Conservation (phyloP, 2,888 invertebrate species). For the Stenolophus ochropezus region DNA sequence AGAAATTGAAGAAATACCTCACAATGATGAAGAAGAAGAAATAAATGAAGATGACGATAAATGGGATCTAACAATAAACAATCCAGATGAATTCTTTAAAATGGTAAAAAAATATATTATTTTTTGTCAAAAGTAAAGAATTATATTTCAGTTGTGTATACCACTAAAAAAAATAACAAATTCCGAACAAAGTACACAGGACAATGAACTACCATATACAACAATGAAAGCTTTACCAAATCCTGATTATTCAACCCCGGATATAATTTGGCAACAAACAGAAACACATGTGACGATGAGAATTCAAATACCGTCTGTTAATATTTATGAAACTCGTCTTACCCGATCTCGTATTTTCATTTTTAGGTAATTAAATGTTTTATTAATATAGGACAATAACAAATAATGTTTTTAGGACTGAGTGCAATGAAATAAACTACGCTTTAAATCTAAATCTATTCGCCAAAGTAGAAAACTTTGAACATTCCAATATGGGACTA, state of each 20-base stretch:
- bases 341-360: conserved; percentile 66
- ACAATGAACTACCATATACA: not conserved
- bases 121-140: too few relatives aligned
- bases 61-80: conserved; percentile 61
- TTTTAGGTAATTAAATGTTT: conserved; percentile 67
- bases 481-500: conserved; percentile 66
- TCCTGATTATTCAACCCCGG: conserved; percentile 67
- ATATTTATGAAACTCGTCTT: conserved; percentile 65
- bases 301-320: conserved; percentile 67
- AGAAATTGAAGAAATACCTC: conserved; percentile 45
- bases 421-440: not conserved
- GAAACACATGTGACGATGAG: conserved; percentile 65
- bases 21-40: conserved; percentile 36
- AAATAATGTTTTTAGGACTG: not conserved
- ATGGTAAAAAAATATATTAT: conserved; percentile 26
- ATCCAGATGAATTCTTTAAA: conserved; percentile 59
- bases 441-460: conserved; percentile 65
- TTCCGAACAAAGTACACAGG: not conserved
- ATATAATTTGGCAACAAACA: conserved; percentile 69
- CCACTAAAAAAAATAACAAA: conserved; percentile 1
- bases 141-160: not conserved
- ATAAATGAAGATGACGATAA: conserved; percentile 44
- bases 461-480: conserved; percentile 64
- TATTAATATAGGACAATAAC: conserved; percentile 8
- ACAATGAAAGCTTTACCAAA: conserved; percentile 58